These are phyloP conservation scores for Dasysyrphus albostriatus DNA, from an alignment of 2,888 invertebrate species.

Conservation along the genomic window DNA sequence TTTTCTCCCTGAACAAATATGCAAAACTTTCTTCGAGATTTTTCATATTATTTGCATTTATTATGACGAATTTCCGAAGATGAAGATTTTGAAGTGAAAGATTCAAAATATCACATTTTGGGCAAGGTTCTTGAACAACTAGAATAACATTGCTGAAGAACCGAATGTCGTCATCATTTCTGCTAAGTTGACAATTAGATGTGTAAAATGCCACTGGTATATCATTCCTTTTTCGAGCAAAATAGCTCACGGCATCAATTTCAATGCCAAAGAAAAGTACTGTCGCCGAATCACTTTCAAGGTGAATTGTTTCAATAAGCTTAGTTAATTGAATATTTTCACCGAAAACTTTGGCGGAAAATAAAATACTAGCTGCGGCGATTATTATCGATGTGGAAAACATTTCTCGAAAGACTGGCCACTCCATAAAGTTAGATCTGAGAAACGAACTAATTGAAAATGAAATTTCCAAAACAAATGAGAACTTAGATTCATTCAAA, in stretches of 20 bases:
- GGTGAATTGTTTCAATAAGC: constrained; percentile 7
- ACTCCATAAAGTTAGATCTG: not conserved
- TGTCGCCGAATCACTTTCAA: not conserved
- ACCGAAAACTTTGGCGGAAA: not conserved
- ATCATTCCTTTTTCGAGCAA: not conserved
- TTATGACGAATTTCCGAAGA: not conserved
- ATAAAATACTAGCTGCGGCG: not conserved
- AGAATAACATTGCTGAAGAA: not conserved
- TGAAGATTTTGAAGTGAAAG: not conserved
- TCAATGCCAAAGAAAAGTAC: constrained; percentile 13
- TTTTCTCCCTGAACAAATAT: constrained; percentile 6
- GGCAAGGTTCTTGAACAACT: not conserved
- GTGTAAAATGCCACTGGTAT: not conserved
- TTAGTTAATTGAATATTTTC: not conserved
- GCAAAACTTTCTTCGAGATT: not conserved
- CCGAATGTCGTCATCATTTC: not conserved
- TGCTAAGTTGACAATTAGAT: not conserved
- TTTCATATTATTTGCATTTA: not conserved
- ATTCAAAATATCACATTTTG: not conserved
- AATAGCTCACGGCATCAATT: not conserved
- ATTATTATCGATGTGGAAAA: too few relatives aligned
- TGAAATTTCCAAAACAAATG: not conserved
- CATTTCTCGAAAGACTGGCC: not conserved
- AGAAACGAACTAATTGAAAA: not conserved
- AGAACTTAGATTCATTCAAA: not conserved